phyloP scores from a whole-genome alignment of 2,797 vertebrate genomes.

The Scolopax rusticola region DNA sequence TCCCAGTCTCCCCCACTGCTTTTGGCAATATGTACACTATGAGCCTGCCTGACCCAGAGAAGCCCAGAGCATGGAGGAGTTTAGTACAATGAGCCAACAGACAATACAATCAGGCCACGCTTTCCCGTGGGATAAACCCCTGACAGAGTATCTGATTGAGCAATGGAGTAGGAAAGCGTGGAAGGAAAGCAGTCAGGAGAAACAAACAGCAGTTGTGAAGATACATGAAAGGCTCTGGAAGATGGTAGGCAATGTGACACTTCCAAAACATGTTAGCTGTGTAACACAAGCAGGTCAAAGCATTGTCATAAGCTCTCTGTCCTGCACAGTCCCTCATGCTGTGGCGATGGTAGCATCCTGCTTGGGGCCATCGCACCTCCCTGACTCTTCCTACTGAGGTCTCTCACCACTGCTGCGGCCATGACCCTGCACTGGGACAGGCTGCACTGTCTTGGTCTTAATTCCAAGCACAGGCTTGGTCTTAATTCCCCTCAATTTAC shows the following conservation, averaged over 20 bases:
- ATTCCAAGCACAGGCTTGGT: not conserved
- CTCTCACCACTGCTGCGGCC: not conserved
- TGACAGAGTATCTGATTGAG: not conserved
- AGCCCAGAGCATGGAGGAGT: not conserved
- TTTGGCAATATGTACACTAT: not conserved
- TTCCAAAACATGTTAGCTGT: not conserved
- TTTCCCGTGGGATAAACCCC: not conserved
- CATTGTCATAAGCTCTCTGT: not conserved
- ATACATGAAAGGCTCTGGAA: not conserved
- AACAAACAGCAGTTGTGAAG: not conserved
- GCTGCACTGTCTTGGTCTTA: not conserved
- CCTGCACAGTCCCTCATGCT: not conserved
- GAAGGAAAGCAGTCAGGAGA: not conserved
- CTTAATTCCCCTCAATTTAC: not conserved
- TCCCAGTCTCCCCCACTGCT: not conserved
- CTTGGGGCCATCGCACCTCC: not conserved
- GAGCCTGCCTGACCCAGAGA: not conserved
- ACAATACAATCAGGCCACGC: not conserved
- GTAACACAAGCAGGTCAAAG: not conserved
- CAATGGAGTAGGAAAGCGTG: not conserved
- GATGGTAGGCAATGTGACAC: not conserved
- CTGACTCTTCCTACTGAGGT: not conserved
- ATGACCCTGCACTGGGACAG: not conserved
- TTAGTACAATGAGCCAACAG: rapidly evolving
- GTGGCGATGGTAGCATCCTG: rapidly evolving